These are phyloP conservation scores for Sterrhoptilus dennistouni DNA, from an alignment of 2,113 vertebrate genomes.

Conservation along the genomic window DNA sequence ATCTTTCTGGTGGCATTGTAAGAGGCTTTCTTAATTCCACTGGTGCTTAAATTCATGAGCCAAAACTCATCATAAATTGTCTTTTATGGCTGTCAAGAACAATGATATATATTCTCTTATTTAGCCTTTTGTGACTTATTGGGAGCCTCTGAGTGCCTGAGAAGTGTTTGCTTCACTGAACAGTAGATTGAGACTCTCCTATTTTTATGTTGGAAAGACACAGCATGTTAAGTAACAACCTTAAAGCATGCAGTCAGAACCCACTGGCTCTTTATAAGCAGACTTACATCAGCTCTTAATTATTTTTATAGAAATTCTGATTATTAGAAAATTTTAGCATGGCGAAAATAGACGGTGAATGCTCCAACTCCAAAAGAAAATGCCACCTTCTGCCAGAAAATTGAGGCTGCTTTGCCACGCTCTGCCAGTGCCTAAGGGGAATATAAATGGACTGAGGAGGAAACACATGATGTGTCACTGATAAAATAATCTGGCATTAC, in stretches of 20 bases:
- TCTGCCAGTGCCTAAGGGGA: background rate
- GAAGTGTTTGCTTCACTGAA: background rate
- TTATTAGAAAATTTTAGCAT: background rate
- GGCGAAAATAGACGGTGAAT: background rate
- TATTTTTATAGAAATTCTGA: background rate
- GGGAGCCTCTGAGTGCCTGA: background rate
- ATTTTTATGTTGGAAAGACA: background rate
- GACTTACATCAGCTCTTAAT: background rate
- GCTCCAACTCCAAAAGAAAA: background rate
- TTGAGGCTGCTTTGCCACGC: background rate
- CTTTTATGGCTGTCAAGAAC: conserved; percentile 25
- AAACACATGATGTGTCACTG: background rate
- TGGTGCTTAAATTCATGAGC: conserved; percentile 28
- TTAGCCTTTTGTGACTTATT: background rate
- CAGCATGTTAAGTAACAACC: background rate
- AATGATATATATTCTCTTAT: background rate
- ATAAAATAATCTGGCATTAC: background rate
- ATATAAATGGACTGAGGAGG: background rate
- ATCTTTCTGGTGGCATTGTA: background rate
- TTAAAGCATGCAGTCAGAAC: background rate
- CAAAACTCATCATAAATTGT: conserved; percentile 19
- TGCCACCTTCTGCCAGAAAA: background rate
- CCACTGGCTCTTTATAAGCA: background rate
- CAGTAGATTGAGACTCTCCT: background rate
- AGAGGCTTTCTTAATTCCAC: conserved; percentile 35